Base-by-base conservation (phyloP, 2,113 vertebrate species). In the Sorex fumeus region DNA sequence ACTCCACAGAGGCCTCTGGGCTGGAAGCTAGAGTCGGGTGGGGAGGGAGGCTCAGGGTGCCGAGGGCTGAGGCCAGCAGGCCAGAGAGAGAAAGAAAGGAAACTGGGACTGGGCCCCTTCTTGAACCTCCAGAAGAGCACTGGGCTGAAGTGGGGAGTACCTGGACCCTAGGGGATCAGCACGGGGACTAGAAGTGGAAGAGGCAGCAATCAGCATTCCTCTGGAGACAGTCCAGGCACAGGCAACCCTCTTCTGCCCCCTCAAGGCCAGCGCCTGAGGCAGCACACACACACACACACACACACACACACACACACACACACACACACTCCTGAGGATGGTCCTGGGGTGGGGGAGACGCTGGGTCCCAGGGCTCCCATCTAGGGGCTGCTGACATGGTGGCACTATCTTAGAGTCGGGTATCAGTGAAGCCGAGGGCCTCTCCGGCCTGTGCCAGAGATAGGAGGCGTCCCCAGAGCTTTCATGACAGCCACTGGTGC, bases 31-130 rank as follows among this genome's bases (percentile, higher is more conserved):
- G 30, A 34, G 69, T 64, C 19, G 32, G 18, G 19, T 12, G 1
- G 12, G 28, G 23, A 95, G 95, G 0, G 94, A 97, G 18, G 0
- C 96, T 96, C 0, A 94, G 90, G 96, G 93, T n/a, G 92, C 95
- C 90, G 95, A 95, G 23, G 96, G 94, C 40, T 91, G 88, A 76
- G 50, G 15, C 43, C 27, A 47, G 9, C 0, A 6, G 36, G 12
- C 11, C 15, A 45, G 40, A 57, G 43, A 40, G 32, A 81, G 9
- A 27, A n/a, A 27, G 28, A 50, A 30, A 47, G 50, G n/a, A 40
- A 53, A n/a, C 28, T 76, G 50, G 60, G 13, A 12, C 21, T n/a
- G 34, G 45, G 53, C 21, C 28, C 30, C 27, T 28, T 53, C 77
- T 30, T 34, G 40, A 74, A 62, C 36, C 83, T 34, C 36, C 79